Percentiles rank a stretch among this genome's conserved stretches.
These are phyloP conservation scores for Dinoponera quadriceps DNA, from an alignment of 1,140 invertebrate species.

Conservation along the genomic window DNA sequence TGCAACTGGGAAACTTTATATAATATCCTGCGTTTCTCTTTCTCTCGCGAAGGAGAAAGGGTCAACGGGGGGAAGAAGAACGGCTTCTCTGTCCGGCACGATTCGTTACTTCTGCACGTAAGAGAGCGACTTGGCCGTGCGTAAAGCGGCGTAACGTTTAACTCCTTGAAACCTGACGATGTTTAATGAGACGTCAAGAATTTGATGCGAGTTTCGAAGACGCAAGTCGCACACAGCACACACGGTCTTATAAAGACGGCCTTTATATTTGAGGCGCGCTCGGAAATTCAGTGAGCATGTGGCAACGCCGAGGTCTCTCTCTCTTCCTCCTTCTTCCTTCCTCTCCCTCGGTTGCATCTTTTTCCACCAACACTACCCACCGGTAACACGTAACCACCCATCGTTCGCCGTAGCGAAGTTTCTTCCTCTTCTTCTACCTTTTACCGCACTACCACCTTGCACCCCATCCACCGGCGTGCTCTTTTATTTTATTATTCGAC, in stretches of 20 bases:
- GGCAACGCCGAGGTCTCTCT: conserved; percentile 76
- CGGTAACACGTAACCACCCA: conserved; percentile 53
- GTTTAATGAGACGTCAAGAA: conserved; percentile 76
- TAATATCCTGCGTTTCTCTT: not conserved
- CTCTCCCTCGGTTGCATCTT: conserved; percentile 67
- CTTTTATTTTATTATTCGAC: conserved; percentile 78
- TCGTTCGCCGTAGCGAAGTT: conserved; percentile 66
- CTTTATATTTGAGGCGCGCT: conserved; percentile 76
- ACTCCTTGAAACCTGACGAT: conserved; percentile 72
- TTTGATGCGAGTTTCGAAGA: conserved; percentile 73
- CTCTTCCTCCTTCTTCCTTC: conserved; percentile 55
- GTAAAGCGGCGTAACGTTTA: conserved; percentile 51
- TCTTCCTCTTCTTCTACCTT: conserved; percentile 73
- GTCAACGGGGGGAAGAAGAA: conserved; percentile 33
- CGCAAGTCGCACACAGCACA: conserved; percentile 56
- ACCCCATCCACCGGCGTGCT: conserved; percentile 71
- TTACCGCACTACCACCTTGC: conserved; percentile 76
- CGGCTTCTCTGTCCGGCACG: conserved; percentile 33
- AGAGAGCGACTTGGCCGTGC: conserved; percentile 27
- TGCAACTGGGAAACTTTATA: conserved; percentile 18
- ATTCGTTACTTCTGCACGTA: conserved; percentile 49
- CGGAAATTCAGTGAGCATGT: conserved; percentile 80
- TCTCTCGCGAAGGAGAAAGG: not conserved
- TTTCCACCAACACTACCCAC: conserved; percentile 54
- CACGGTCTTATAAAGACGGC: conserved; percentile 74